These are phyloP conservation scores for Spheniscus mendiculus DNA, from an alignment of 2,113 vertebrate genomes.

Conservation along the genomic window DNA sequence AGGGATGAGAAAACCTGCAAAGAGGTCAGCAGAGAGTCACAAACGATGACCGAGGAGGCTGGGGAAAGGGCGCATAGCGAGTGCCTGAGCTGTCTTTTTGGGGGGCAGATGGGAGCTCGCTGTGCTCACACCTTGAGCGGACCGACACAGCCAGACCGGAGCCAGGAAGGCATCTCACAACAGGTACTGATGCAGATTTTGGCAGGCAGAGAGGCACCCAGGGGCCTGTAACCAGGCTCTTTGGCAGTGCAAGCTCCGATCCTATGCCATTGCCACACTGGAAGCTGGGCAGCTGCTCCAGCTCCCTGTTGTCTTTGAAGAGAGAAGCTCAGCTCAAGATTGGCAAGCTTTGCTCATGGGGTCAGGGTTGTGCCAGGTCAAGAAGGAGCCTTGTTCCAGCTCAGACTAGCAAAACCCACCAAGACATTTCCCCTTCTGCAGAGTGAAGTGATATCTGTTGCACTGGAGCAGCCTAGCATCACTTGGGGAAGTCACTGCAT, in stretches of 20 bases:
- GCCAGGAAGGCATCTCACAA: not conserved
- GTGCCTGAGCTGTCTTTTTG: accelerated
- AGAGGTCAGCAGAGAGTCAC: not conserved
- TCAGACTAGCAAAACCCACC: not conserved
- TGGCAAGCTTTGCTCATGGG: not conserved
- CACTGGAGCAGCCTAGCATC: not conserved
- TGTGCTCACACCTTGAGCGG: accelerated
- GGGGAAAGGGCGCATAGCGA: not conserved
- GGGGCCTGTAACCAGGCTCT: accelerated
- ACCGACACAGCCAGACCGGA: not conserved
- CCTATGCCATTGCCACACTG: not conserved
- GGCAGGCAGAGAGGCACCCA: not conserved
- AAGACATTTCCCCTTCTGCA: not conserved
- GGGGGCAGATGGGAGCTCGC: not conserved
- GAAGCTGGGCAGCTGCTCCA: not conserved
- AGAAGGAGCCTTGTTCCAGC: not conserved
- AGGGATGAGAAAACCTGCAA: not conserved
- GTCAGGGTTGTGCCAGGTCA: not conserved
- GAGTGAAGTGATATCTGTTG: not conserved
- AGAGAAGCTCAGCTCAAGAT: not conserved
- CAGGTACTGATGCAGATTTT: not conserved
- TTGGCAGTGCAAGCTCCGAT: not conserved
- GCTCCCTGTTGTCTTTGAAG: not conserved
- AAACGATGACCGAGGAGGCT: accelerated
- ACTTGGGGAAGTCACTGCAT: not conserved